Conservation (phyloP, 2,113 vertebrate genomes). For the Thamnophis sirtalis region DNA sequence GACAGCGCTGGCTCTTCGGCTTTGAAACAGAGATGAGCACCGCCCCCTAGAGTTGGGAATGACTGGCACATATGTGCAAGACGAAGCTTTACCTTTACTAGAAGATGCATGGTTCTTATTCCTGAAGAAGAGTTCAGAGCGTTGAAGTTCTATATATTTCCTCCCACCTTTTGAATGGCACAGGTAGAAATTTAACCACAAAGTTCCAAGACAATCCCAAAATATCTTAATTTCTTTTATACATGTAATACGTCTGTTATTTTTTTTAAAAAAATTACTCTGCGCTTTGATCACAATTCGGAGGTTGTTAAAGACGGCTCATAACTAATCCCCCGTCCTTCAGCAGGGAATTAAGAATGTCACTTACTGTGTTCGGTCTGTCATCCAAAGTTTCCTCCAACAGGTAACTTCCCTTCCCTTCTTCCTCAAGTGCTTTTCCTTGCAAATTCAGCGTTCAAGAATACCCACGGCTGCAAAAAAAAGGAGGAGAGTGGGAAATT, state of each 20-base stretch:
- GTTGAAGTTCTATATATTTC: background rate
- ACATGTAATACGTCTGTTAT: too few relatives aligned
- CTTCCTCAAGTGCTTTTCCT: background rate
- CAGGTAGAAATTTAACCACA: background rate
- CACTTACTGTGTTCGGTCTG: constrained; percentile 45
- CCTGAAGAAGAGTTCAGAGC: too few relatives aligned
- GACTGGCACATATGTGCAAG: too few relatives aligned
- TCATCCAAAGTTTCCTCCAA: background rate
- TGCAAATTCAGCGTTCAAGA: background rate
- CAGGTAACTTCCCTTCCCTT: background rate
- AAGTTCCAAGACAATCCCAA: background rate
- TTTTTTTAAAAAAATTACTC: background rate
- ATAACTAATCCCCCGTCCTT: background rate
- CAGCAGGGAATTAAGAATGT: background rate
- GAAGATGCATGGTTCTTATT: background rate
- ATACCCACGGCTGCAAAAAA: constrained; percentile 38
- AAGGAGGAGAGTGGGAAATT: constrained; percentile 35
- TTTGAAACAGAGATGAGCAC: too few relatives aligned
- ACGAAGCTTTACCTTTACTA: too few relatives aligned
- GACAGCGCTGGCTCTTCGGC: too few relatives aligned
- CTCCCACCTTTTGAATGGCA: background rate
- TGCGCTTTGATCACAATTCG: background rate
- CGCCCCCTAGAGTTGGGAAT: too few relatives aligned
- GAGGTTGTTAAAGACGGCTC: background rate
- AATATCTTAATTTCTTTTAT: background rate